Evolutionary conservation across 2,797 vertebrate species (phyloP).

Genomic region (Synaphobranchus kaupii): DNA sequence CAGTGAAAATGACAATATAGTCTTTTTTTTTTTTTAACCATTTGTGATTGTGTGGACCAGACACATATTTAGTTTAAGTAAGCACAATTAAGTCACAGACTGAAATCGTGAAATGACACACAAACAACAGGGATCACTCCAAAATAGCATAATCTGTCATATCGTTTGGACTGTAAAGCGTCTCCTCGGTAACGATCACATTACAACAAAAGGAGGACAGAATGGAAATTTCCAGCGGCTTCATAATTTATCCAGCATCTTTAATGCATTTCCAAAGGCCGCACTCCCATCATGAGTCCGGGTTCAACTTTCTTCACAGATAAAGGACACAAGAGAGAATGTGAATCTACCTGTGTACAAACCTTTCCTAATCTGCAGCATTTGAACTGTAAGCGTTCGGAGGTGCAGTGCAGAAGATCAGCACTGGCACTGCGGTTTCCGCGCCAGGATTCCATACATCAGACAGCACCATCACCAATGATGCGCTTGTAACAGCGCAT

Average conservation of each 20-base stretch:
- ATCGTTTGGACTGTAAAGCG: not conserved
- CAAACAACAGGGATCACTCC: not conserved
- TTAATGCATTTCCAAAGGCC: not conserved
- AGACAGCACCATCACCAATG: slow-evolving; percentile 11
- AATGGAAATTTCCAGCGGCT: not conserved
- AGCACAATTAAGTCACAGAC: not conserved
- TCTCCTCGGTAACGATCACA: not conserved
- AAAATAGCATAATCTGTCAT: not conserved
- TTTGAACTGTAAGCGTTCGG: too few species aligned
- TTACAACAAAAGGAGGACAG: not conserved
- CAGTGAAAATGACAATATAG: slow-evolving; percentile 16
- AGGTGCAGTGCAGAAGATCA: too few species aligned
- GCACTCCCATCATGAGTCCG: not conserved
- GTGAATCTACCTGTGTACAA: not conserved
- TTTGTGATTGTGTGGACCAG: not conserved
- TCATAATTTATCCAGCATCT: not conserved
- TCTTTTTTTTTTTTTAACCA: slow-evolving; percentile 19
- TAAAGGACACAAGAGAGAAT: not conserved
- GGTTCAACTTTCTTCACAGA: not conserved
- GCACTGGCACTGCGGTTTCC: not conserved
- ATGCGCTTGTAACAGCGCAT: slow-evolving; percentile 13
- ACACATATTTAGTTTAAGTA: slow-evolving; percentile 7
- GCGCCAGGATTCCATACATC: not conserved
- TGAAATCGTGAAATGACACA: not conserved
- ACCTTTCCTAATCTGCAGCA: not conserved